phyloP scores from a whole-genome alignment of 2,797 vertebrate genomes.

The Parauchenoglanis punctatus region DNA sequence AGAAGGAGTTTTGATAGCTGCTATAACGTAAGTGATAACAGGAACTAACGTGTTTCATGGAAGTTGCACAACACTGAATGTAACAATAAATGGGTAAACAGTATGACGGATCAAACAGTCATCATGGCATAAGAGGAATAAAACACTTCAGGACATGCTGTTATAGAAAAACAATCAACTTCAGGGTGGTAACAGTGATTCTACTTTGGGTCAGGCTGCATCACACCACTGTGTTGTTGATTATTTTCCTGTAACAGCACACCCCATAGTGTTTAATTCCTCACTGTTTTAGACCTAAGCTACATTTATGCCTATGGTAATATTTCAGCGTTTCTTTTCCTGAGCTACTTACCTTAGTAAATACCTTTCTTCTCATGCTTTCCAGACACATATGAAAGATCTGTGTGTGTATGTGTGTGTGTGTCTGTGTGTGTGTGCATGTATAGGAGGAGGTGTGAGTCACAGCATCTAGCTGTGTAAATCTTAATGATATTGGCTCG shows the following conservation, averaged over 20 bases:
- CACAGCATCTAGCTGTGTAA: constrained; percentile 66
- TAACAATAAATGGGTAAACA: not conserved
- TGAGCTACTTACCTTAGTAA: constrained; percentile 1
- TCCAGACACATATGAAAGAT: not conserved
- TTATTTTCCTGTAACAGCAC: not conserved
- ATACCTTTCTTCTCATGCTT: constrained; percentile 2
- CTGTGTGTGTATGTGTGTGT: constrained; percentile 2
- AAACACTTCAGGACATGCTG: not conserved
- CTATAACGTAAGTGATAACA: constrained; percentile 1
- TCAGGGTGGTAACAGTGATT: not conserved
- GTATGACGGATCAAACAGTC: not conserved
- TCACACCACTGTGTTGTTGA: not conserved
- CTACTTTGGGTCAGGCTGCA: not conserved
- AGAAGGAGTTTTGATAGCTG: not conserved
- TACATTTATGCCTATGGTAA: not conserved
- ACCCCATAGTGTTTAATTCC: not conserved
- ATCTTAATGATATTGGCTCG: constrained; percentile 70
- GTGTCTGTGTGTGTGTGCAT: constrained; percentile 12
- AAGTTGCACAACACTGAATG: not conserved
- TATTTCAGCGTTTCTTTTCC: not conserved
- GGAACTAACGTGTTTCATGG: not conserved
- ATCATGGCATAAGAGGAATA: not conserved
- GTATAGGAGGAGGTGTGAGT: constrained; percentile 55
- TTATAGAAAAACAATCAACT: not conserved
- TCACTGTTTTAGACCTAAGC: not conserved